Conservation (phyloP, 1,140 invertebrate species). For the Drosophila pallidifrons region DNA sequence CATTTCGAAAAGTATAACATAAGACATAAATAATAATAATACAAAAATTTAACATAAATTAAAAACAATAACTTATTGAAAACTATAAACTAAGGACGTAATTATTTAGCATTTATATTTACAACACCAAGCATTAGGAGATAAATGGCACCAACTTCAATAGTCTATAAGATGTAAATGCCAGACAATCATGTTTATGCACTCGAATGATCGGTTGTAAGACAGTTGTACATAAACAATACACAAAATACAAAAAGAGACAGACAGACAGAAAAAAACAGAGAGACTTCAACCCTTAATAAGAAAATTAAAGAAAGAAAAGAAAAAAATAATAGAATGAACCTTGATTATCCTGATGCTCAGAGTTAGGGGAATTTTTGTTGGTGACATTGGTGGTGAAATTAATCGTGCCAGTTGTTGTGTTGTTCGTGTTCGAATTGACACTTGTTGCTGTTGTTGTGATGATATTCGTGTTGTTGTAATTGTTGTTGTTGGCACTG, state of each 20-base stretch:
- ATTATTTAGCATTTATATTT: not conserved
- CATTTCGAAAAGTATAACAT: slow-evolving; percentile 30
- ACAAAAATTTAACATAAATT: slow-evolving; percentile 36
- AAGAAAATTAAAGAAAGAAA: slow-evolving; percentile 43
- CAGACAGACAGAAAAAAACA: slow-evolving; percentile 7
- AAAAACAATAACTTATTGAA: not conserved
- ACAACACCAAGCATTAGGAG: not conserved
- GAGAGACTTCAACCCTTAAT: slow-evolving; percentile 13
- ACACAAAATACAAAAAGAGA: slow-evolving; percentile 6
- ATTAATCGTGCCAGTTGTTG: slow-evolving; percentile 75
- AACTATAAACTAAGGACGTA: not conserved
- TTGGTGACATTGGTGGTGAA: slow-evolving; percentile 70
- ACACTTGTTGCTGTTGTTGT: slow-evolving; percentile 56
- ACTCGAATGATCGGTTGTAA: not conserved
- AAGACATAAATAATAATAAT: slow-evolving; percentile 14
- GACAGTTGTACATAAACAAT: not conserved
- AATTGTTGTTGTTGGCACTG: slow-evolving; percentile 56
- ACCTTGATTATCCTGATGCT: slow-evolving; percentile 83
- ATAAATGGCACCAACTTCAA: not conserved
- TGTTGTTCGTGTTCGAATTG: slow-evolving; percentile 70
- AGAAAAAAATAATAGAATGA: slow-evolving; percentile 75
- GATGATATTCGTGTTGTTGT: slow-evolving; percentile 57
- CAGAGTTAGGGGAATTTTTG: slow-evolving; percentile 83
- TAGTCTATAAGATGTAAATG: slow-evolving; percentile 19
- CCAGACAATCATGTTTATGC: not conserved